These are phyloP conservation scores for Nyctereutes procyonoides DNA, from an alignment of 2,113 vertebrate genomes.

Conservation along the genomic window DNA sequence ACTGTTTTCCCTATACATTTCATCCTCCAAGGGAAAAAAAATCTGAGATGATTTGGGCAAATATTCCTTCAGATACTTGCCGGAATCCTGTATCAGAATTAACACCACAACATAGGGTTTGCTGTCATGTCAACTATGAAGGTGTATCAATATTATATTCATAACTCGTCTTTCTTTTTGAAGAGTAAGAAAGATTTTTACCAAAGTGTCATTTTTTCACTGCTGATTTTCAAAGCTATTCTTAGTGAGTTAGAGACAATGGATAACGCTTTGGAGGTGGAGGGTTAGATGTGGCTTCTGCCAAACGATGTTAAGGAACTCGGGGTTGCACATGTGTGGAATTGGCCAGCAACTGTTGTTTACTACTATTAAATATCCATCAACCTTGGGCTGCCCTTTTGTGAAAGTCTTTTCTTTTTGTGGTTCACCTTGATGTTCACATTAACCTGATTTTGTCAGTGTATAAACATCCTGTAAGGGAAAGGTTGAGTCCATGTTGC, in stretches of 20 bases:
- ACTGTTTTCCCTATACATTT: neutral
- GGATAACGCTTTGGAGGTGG: neutral
- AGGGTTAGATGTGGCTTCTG: neutral
- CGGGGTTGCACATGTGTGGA: neutral
- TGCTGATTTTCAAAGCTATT: neutral
- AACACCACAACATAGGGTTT: neutral
- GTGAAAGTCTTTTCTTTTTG: neutral
- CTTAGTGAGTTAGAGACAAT: neutral
- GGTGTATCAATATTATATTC: neutral
- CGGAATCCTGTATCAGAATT: neutral
- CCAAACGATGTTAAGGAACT: neutral
- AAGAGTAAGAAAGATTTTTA: neutral
- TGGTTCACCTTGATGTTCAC: constrained; percentile 37
- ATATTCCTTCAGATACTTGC: neutral
- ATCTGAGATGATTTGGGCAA: neutral
- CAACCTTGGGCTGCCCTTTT: neutral
- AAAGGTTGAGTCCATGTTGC: constrained; percentile 30
- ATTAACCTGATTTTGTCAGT: constrained; percentile 53
- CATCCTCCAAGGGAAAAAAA: neutral
- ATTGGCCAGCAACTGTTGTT: neutral
- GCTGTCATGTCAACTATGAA: neutral
- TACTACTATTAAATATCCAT: neutral
- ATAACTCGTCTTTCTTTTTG: neutral
- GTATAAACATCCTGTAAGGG: neutral
- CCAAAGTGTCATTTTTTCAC: neutral